Percentiles rank a stretch among this genome's conserved stretches.
phyloP scores from a whole-genome alignment of 2,113 vertebrate species.

The Bufo bufo region DNA sequence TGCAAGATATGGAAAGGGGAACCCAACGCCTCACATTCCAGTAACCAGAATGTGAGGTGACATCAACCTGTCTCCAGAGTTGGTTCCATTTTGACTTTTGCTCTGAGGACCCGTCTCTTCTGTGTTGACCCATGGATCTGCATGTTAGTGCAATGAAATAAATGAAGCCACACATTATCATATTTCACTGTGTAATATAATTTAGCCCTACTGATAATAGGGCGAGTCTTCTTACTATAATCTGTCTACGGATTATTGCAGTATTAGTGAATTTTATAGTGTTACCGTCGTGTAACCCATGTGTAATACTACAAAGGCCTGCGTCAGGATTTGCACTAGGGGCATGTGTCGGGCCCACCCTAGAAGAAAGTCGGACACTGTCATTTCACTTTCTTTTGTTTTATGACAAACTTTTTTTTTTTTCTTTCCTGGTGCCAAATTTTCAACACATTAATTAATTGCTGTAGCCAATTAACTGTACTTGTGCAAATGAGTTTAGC shows the following conservation, averaged over 20 bases:
- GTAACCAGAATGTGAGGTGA: background rate
- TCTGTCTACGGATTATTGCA: background rate
- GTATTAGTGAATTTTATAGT: background rate
- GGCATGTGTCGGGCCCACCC: background rate
- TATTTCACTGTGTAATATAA: background rate
- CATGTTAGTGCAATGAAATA: background rate
- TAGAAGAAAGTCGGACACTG: background rate
- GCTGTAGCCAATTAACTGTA: slow-evolving; percentile 99
- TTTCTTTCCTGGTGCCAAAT: slow-evolving; percentile 86
- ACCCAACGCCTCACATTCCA: background rate
- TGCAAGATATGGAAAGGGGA: background rate
- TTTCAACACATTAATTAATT: slow-evolving; percentile 99
- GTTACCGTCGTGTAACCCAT: background rate
- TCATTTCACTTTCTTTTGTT: slow-evolving; percentile 61
- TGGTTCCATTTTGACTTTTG: background rate
- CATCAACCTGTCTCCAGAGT: background rate
- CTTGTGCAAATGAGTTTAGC: slow-evolving; percentile 97
- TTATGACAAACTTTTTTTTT: slow-evolving; percentile 73
- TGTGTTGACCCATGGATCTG: background rate
- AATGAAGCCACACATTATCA: background rate
- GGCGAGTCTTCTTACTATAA: background rate
- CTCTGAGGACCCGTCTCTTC: background rate
- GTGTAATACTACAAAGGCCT: background rate
- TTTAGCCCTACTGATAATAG: background rate
- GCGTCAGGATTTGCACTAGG: background rate